Percentiles rank a stretch among this genome's conserved stretches.
Conservation (phyloP, 2,797 vertebrate genomes). For the Dryobates pubescens region DNA sequence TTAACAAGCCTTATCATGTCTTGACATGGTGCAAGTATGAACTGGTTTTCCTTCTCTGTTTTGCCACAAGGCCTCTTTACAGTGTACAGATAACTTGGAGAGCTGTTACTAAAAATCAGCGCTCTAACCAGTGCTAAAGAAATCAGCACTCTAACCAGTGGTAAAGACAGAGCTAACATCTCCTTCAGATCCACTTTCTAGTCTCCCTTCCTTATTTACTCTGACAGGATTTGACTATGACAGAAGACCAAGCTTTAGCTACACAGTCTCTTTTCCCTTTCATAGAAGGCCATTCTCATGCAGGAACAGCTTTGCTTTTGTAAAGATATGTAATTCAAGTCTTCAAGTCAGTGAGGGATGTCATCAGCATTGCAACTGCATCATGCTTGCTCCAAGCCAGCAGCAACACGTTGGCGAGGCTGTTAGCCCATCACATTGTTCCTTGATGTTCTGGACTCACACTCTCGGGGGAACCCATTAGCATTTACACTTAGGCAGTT, state of each 20-base stretch:
- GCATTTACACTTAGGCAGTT: slow-evolving; percentile 16
- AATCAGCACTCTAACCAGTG: neutral
- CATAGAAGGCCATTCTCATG: neutral
- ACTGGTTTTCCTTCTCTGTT: neutral
- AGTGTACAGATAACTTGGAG: neutral
- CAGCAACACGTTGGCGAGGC: neutral
- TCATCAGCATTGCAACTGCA: neutral
- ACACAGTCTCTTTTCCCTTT: neutral
- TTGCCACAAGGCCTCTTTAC: neutral
- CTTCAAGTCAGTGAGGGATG: neutral
- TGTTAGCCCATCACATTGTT: neutral
- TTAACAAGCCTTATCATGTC: neutral
- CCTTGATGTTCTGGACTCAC: slow-evolving; percentile 32
- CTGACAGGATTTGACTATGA: neutral
- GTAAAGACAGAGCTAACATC: neutral
- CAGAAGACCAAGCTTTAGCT: neutral
- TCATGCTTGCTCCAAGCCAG: neutral
- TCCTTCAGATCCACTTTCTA: neutral
- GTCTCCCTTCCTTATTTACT: neutral
- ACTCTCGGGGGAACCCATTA: slow-evolving; percentile 42
- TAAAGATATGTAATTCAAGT: neutral
- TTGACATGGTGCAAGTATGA: neutral
- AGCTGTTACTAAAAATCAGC: neutral
- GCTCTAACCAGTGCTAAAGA: neutral
- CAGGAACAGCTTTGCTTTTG: slow-evolving; percentile 9